Conservation (phyloP, 1,140 invertebrate genomes). For the Ylistrum balloti region DNA sequence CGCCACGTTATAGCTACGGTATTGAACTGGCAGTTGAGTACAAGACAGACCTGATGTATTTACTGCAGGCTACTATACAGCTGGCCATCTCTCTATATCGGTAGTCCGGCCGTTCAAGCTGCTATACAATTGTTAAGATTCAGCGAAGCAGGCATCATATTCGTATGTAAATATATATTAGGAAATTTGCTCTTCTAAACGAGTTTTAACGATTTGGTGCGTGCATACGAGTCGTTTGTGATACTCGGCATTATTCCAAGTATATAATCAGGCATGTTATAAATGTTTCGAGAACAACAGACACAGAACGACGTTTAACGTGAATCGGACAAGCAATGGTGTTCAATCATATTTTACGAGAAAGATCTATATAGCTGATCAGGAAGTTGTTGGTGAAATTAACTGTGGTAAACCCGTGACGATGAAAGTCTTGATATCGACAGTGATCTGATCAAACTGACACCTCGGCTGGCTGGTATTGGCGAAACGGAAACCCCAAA, state of each 20-base stretch:
- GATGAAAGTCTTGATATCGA: no score
- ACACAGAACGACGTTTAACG: neutral
- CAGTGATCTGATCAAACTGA: neutral
- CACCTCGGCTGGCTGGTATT: no score
- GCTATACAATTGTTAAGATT: conserved; percentile 1
- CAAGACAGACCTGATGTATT: no score
- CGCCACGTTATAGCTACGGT: no score
- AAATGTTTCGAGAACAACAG: neutral
- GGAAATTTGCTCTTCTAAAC: neutral
- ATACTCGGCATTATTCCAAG: neutral
- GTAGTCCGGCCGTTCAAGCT: neutral
- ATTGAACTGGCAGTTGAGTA: no score
- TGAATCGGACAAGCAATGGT: neutral
- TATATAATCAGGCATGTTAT: neutral
- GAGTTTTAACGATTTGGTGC: neutral
- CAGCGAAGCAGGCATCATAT: neutral
- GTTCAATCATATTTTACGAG: neutral
- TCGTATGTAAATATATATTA: conserved; percentile 36
- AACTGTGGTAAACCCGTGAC: no score
- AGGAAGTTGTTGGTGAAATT: neutral
- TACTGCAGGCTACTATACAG: no score
- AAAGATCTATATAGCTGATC: neutral
- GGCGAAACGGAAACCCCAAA: no score
- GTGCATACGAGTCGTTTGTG: neutral
- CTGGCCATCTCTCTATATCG: neutral